These are phyloP conservation scores for Sphecodes monilicornis DNA, from an alignment of 2,888 invertebrate genomes.

Conservation along the genomic window DNA sequence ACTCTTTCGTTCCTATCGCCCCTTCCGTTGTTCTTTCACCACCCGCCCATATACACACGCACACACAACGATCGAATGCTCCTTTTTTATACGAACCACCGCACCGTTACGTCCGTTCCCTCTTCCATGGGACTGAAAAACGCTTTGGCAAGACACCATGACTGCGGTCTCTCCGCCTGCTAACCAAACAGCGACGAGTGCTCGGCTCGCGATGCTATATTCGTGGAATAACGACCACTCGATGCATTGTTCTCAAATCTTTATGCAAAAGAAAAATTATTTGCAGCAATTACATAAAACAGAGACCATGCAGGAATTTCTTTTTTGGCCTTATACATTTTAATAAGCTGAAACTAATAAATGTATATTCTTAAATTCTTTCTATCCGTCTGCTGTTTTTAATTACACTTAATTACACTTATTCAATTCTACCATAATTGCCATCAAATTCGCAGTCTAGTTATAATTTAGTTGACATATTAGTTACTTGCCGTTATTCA, in stretches of 20 bases:
- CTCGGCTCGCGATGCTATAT: not conserved
- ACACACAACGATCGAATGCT: not conserved
- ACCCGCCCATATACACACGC: not conserved
- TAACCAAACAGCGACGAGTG: conserved; percentile 39
- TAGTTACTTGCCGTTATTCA: too few relatives aligned
- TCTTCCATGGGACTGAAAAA: conserved; percentile 19
- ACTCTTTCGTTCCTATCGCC: conserved; percentile 28
- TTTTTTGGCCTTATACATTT: too few relatives aligned
- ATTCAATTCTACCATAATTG: too few relatives aligned
- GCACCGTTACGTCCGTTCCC: not conserved
- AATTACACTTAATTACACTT: too few relatives aligned
- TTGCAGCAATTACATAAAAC: too few relatives aligned
- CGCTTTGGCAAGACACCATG: conserved; percentile 22
- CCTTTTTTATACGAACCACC: not conserved
- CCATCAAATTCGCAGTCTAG: too few relatives aligned
- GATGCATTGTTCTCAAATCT: not conserved
- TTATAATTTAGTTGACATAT: too few relatives aligned
- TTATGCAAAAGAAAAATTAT: too few relatives aligned
- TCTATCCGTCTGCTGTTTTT: too few relatives aligned
- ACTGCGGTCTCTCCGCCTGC: conserved; percentile 10
- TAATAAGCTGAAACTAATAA: too few relatives aligned
- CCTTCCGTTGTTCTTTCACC: conserved; percentile 11
- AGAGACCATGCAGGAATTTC: too few relatives aligned
- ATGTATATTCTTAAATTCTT: too few relatives aligned
- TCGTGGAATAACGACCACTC: not conserved